Conservation (phyloP, 2,113 vertebrate species). For the Pogona vitticeps region DNA sequence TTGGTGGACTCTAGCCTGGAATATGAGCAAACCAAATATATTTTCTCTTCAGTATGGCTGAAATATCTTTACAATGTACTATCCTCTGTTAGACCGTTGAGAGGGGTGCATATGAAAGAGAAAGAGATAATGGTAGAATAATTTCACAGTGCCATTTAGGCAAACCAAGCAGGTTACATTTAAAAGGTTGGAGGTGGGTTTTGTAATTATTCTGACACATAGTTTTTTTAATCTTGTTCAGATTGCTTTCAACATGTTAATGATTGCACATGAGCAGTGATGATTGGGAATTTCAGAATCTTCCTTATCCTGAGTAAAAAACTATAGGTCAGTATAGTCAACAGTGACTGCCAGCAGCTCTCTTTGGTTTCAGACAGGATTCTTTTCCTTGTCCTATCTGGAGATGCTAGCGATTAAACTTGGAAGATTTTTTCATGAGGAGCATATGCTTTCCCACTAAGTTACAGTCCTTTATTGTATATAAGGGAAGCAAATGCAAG, state of each 20-base stretch:
- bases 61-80: slow-evolving; percentile 28
- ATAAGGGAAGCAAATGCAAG: no score
- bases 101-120: slow-evolving; percentile 29
- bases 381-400: neutral
- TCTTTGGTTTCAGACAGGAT: neutral
- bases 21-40: neutral
- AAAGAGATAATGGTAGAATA: neutral
- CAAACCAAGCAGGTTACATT: neutral
- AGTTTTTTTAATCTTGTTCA: neutral
- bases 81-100: neutral
- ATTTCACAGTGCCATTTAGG: neutral
- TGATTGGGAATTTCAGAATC: neutral
- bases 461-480: neutral
- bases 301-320: neutral
- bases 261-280: neutral
- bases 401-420: neutral
- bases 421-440: neutral
- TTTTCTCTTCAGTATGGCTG: slow-evolving; percentile 49
- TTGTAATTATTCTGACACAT: neutral
- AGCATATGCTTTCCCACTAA: neutral
- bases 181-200: neutral
- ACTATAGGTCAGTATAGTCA: neutral
- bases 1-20: neutral
- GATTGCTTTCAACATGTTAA: neutral
- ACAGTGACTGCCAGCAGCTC: neutral